Evolutionary conservation across 2,113 vertebrate genomes (phyloP).

Genomic region (Hippocampus zosterae): DNA sequence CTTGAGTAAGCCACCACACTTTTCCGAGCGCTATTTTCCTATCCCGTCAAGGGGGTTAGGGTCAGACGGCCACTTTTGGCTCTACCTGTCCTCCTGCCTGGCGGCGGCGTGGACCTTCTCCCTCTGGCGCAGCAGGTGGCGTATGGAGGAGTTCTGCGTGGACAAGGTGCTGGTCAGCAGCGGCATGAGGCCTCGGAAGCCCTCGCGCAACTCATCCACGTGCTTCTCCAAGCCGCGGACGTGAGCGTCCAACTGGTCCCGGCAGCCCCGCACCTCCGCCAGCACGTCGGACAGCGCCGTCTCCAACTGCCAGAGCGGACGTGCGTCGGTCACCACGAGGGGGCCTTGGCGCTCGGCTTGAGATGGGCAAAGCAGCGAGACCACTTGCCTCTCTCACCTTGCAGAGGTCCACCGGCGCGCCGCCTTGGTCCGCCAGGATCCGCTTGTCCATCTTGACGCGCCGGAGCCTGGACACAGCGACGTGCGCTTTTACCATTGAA

Average conservation of each 20-base stretch:
- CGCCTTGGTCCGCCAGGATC: conserved; percentile 84
- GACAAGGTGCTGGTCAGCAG: conserved; percentile 68
- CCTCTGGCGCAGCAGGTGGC: conserved; percentile 65
- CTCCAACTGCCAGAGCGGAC: conserved; percentile 71
- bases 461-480: conserved; percentile 71
- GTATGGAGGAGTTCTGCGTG: conserved; percentile 69
- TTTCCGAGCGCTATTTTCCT: neutral
- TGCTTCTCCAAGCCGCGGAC: conserved; percentile 72
- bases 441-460: conserved; percentile 88
- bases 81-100: conserved; percentile 38
- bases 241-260: conserved; percentile 80
- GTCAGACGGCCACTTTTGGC: neutral
- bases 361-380: conserved; percentile 30
- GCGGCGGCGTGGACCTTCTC: conserved; percentile 33
- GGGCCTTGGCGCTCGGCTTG: neutral
- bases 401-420: conserved; percentile 79
- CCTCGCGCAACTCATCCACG: conserved; percentile 65
- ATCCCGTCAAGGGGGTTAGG: neutral
- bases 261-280: conserved; percentile 80
- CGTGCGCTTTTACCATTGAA: neutral
- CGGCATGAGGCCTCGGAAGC: conserved; percentile 66
- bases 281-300: conserved; percentile 80
- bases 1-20: too few species aligned
- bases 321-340: neutral
- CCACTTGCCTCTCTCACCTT: conserved; percentile 71